A percentile compares a stretch with the other conserved stretches of the same genome.
Evolutionary conservation across 2,888 invertebrate species (phyloP).

Genomic region (Drosophila mulleri): DNA sequence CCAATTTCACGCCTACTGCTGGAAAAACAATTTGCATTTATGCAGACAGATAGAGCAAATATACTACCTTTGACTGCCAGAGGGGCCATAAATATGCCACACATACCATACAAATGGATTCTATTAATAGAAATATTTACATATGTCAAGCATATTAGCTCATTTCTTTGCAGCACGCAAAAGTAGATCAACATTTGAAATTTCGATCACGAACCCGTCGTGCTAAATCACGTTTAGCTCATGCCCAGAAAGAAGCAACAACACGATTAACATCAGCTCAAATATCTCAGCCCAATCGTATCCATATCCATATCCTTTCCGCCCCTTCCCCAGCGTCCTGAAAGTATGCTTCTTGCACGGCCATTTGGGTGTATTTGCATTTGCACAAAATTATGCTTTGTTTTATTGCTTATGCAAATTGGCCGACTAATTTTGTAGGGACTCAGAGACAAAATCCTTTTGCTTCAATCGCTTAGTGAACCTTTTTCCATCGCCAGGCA

Average conservation of each 20-base stretch:
- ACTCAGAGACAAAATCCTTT: conserved; percentile 58
- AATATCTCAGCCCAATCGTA: not conserved
- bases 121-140: not conserved
- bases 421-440: conserved; percentile 59
- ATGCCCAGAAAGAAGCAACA: conserved; percentile 3
- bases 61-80: not conserved
- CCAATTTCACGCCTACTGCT: too few species aligned
- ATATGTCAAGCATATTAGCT: not conserved
- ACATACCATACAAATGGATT: not conserved
- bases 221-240: conserved; percentile 2
- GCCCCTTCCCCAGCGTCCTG: not conserved
- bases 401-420: conserved; percentile 70
- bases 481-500: conserved; percentile 47
- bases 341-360: not conserved
- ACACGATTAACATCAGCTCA: conserved; percentile 7
- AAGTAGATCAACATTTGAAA: not conserved
- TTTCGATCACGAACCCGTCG: conserved; percentile 4
- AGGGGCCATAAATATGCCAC: not conserved
- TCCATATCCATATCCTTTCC: not conserved
- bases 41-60: too few species aligned
- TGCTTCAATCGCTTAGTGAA: conserved; percentile 47
- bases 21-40: too few species aligned
- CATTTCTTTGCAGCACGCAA: too few species aligned
- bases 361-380: conserved; percentile 9
- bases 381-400: conserved; percentile 40